Evolutionary conservation across 2,113 vertebrate genomes (phyloP).

Genomic region (Leucopternis melanops): DNA sequence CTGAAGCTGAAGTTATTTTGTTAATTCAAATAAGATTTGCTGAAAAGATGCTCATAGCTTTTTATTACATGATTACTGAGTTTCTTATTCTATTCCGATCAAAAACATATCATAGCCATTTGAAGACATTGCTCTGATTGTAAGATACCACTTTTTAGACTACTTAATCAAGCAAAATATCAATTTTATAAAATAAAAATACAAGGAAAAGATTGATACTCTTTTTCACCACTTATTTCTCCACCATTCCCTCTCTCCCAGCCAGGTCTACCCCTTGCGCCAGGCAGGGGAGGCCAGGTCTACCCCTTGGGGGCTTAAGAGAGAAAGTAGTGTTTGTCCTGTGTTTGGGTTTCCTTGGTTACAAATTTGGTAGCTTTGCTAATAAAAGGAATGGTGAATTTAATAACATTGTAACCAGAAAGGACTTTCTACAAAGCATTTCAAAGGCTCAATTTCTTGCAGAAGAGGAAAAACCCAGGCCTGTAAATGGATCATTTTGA

Average conservation of each 20-base stretch:
- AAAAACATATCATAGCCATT: not conserved
- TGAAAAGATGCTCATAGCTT: not conserved
- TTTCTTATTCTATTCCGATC: not conserved
- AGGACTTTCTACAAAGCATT: not conserved
- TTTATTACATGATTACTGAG: not conserved
- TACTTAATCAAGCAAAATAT: not conserved
- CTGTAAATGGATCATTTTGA: slow-evolving; percentile 13
- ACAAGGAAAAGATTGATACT: not conserved
- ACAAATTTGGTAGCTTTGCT: slow-evolving; percentile 30
- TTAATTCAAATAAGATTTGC: not conserved
- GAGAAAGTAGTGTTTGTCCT: not conserved
- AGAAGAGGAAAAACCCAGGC: not conserved
- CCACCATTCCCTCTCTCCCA: not conserved
- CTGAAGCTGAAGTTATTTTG: not conserved
- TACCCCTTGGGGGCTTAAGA: no score
- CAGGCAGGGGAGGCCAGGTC: no score
- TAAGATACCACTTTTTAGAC: not conserved
- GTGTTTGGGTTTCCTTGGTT: slow-evolving; percentile 18
- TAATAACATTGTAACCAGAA: not conserved
- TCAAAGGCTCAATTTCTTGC: not conserved
- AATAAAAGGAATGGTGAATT: not conserved
- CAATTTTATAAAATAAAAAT: not conserved
- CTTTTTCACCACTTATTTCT: not conserved
- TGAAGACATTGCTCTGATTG: not conserved
- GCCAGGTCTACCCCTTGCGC: no score